Conservation (phyloP, 2,113 vertebrate genomes). For the Apteryx mantelli region DNA sequence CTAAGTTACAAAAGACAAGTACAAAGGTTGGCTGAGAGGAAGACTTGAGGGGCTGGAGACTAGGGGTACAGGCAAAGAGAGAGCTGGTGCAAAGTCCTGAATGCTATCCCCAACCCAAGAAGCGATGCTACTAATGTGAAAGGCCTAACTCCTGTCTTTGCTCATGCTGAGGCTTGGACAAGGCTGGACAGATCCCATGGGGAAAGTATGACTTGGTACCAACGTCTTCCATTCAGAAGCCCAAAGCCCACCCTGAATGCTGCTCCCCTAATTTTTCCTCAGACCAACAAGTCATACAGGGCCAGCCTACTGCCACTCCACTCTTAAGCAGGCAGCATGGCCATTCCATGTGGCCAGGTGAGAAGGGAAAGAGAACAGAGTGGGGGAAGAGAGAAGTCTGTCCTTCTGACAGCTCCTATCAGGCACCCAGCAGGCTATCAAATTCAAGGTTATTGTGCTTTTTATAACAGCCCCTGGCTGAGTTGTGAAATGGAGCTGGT, state of each 20-base stretch:
- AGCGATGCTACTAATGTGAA: neutral
- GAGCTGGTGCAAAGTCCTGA: neutral
- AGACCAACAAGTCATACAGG: neutral
- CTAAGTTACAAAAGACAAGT: conserved; percentile 45
- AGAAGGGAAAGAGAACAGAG: neutral
- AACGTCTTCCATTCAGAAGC: neutral
- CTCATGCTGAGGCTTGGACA: neutral
- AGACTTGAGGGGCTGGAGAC: neutral
- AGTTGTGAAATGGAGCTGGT: conserved; percentile 49
- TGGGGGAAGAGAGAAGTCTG: conserved; percentile 3
- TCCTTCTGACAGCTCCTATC: conserved; percentile 15
- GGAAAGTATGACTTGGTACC: neutral
- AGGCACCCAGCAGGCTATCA: conserved; percentile 40
- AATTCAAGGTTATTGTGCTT: conserved; percentile 66
- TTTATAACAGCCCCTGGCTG: conserved; percentile 48
- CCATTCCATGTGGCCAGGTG: neutral
- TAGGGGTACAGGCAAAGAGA: neutral
- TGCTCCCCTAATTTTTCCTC: neutral
- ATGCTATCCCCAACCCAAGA: neutral
- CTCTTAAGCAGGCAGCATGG: neutral
- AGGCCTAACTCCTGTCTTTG: neutral
- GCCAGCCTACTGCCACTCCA: neutral
- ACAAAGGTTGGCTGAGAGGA: neutral
- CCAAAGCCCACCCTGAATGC: neutral
- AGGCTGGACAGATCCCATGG: neutral